Base-by-base conservation (phyloP, 2,113 vertebrate genomes). In the Alouatta palliata region DNA sequence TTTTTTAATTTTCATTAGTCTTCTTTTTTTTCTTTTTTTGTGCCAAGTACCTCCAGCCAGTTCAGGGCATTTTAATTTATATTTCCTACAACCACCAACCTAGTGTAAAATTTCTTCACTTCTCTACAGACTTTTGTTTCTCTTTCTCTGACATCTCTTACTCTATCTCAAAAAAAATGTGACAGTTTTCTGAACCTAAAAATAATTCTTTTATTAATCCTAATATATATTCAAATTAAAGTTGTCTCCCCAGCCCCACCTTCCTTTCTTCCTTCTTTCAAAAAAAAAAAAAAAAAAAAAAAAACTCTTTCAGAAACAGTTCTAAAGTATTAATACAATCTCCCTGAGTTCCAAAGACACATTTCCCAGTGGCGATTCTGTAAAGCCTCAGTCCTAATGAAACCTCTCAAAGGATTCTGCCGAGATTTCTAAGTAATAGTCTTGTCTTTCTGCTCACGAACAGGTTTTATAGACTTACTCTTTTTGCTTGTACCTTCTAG, bases 21-120 rank as follows among this genome's bases (percentile, higher is more conserved):
- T 90, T 77, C 56, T 87, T 92, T 25, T 93, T 79, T 80, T 66
- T 66, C 43, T 52, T 92, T 77, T 86, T 82, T 37, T 30, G 30
- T 49, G 61, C 75, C 47, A 85, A 94, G 3, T 75, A 21, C 56
- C 47, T 37, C 56, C 88, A 87, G 45, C 47, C 66, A 75, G 37
- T 49, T 95, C 52, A 71, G 76, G 45, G 77, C 56, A 54, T 89
- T 97, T 96, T 90, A 84, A 94, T 95, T 95, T 94, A 49, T 92
- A 56, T 95, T 96, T 92, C 64, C 19, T 37, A 23, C 88, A 83
- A 77, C 19, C 32, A 87, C 37, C 43, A 87, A 81, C 25, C 23
- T 52, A 71, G 5, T 30, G n/a, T 35, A 80, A 84, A 87, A 80
- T 75, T 56, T 82, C 45, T 86, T 88, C 37, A 54, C 16, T 85